Evolutionary conservation across 2,888 invertebrate genomes (phyloP), one percentile per base, ranked within the genome.

Genomic region (Drosophila koepferae): DNA sequence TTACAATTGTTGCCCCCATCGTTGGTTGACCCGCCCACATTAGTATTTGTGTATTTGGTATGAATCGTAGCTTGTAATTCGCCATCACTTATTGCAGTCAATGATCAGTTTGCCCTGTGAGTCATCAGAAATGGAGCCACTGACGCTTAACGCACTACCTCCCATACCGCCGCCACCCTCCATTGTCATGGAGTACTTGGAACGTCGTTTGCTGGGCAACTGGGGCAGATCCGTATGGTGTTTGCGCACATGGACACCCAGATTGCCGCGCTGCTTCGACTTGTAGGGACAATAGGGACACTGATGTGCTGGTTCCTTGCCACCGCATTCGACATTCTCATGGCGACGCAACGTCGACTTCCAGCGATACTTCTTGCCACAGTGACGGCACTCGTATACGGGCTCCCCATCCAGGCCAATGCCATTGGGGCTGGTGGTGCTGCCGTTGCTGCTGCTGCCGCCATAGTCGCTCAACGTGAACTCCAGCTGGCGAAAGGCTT

Each of bases 281-380:
- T 95, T 94, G 94, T 96, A 96, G 18, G 95, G 94, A 93, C 97
- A 97, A 91, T 96, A 95, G 12, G 96, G 96, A 90, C 97, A 97
- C 82, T 96, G 96, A 93, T 97, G 97, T 69, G 96, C 94, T 0
- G 97, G 97, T 77, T 96, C 96, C 92, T 97, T 97, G 76, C 96
- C 97, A 46, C 97, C 96, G 93, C 97, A 97, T 93, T 97, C 97
- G 73, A 97, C 96, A 94, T 95, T 96, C 93, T 96, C 97, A 93
- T 97, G 97, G 6, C 96, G 95, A 14, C 96, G 94, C 94, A 97
- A 94, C 65, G 97, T 97, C 59, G 97, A 97, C 93, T 96, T 97
- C 97, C 97, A 97, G 89, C 97, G 95, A 93, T 97, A 97, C 80
- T 96, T 95, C 93, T 97, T 97, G 76, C 97, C 97, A 93, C 97